Conservation (phyloP, 2,888 invertebrate species). For the Drosophila subsilvestris region DNA sequence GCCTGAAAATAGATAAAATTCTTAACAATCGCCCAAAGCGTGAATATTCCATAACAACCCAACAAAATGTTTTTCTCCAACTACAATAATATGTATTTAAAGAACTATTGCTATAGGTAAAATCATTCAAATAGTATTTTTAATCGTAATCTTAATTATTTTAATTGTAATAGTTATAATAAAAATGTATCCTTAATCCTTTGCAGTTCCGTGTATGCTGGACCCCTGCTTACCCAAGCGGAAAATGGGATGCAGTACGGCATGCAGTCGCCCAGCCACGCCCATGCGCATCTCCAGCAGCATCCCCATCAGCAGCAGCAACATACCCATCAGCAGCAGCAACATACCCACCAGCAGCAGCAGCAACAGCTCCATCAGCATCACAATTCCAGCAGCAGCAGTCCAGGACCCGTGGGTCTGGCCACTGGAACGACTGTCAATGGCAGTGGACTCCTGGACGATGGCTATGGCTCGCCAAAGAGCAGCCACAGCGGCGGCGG, state of each 20-base stretch:
- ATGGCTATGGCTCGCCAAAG: conserved; percentile 82
- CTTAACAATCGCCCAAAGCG: background rate
- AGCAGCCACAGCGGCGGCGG: conserved; percentile 77
- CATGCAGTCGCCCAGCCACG: conserved; percentile 68
- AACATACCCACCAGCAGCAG: conserved; percentile 57
- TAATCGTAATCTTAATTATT: background rate
- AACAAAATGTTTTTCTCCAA: conserved; percentile 79
- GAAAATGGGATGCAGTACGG: conserved; percentile 82
- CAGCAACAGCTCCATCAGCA: conserved; percentile 66
- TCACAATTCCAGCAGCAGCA: conserved; percentile 66
- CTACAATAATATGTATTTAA: conserved; percentile 82
- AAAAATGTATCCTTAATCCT: background rate
- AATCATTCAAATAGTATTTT: background rate
- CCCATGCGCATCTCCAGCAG: conserved; percentile 56
- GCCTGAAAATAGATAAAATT: background rate
- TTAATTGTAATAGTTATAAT: background rate
- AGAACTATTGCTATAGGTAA: conserved; percentile 82
- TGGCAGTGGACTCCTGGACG: conserved; percentile 64
- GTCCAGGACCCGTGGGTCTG: conserved; percentile 62
- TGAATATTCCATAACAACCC: background rate
- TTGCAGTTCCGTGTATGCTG: conserved; percentile 82
- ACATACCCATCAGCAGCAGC: conserved; percentile 59
- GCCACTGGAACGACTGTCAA: conserved; percentile 47
- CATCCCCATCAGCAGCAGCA: conserved; percentile 56
- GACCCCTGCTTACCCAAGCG: conserved; percentile 81